A percentile compares a stretch with the other conserved stretches of the same genome.
Evolutionary conservation across 2,113 vertebrate species (phyloP).

Genomic region (Caretta caretta): DNA sequence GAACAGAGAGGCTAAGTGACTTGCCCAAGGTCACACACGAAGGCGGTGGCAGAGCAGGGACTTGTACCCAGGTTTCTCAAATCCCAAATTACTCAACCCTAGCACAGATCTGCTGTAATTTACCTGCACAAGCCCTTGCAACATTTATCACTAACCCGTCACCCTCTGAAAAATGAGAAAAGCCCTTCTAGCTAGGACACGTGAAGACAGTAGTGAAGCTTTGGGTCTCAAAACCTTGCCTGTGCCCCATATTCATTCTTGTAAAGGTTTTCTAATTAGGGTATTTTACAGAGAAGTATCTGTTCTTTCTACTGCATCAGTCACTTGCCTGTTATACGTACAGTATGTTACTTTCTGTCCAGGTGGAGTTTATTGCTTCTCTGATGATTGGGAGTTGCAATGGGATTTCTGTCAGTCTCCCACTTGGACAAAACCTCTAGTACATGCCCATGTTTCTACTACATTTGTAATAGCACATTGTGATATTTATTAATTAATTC

Average conservation of each 20-base stretch:
- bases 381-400: slow-evolving; percentile 51
- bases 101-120: neutral
- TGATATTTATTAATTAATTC: neutral
- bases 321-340: neutral
- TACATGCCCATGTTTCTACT: slow-evolving; percentile 6
- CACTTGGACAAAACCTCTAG: slow-evolving; percentile 40
- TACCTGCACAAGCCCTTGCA: neutral
- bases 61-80: neutral
- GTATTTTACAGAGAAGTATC: neutral
- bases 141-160: neutral
- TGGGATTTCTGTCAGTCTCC: slow-evolving; percentile 73
- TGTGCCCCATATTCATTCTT: neutral
- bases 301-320: neutral
- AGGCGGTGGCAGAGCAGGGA: neutral
- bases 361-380: neutral
- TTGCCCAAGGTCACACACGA: neutral
- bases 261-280: neutral
- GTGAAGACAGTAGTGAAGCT: neutral
- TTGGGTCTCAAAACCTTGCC: neutral
- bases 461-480: accelerated
- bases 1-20: neutral
- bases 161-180: neutral
- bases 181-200: neutral
- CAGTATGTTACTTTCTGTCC: slow-evolving; percentile 46
- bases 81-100: neutral